Evolutionary conservation across 2,888 invertebrate species (phyloP).

Genomic region (Chydorus sphaericus): DNA sequence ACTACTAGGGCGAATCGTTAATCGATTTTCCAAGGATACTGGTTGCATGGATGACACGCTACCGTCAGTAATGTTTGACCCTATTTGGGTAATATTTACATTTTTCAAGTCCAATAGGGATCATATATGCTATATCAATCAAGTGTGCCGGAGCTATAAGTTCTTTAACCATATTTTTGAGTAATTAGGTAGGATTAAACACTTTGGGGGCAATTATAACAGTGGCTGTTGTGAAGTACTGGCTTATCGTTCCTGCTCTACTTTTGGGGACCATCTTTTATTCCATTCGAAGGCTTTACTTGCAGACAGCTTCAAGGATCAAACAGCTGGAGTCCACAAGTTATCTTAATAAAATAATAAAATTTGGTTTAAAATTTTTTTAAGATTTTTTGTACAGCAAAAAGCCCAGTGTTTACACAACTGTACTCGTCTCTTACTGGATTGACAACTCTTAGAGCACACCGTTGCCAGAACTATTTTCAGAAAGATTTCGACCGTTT

Average conservation of each 20-base stretch:
- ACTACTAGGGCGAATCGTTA: conserved; percentile 52
- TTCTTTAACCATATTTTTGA: not conserved
- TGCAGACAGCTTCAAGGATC: conserved; percentile 32
- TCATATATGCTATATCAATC: not conserved
- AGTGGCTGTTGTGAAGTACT: conserved; percentile 31
- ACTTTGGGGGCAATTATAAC: conserved; percentile 33
- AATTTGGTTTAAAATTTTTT: too few relatives aligned
- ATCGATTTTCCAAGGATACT: conserved; percentile 72
- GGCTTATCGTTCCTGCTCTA: conserved; percentile 25
- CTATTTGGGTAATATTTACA: not conserved
- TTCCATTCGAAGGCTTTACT: conserved; percentile 30
- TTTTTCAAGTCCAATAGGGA: not conserved
- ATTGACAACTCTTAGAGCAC: conserved; percentile 48
- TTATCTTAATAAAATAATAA: too few relatives aligned
- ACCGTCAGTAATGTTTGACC: conserved; percentile 46
- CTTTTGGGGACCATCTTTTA: conserved; percentile 30
- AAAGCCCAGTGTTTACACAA: conserved; percentile 43
- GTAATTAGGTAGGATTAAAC: conserved; percentile 19
- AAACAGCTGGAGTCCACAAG: conserved; percentile 36
- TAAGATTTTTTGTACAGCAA: conserved; percentile 25
- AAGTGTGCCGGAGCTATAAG: too few relatives aligned
- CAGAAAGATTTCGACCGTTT: conserved; percentile 28
- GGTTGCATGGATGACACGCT: conserved; percentile 60
- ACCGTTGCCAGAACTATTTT: conserved; percentile 28
- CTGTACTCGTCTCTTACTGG: conserved; percentile 69